phyloP scores from a whole-genome alignment of 2,113 vertebrate genomes.

The Neomonachus schauinslandi region DNA sequence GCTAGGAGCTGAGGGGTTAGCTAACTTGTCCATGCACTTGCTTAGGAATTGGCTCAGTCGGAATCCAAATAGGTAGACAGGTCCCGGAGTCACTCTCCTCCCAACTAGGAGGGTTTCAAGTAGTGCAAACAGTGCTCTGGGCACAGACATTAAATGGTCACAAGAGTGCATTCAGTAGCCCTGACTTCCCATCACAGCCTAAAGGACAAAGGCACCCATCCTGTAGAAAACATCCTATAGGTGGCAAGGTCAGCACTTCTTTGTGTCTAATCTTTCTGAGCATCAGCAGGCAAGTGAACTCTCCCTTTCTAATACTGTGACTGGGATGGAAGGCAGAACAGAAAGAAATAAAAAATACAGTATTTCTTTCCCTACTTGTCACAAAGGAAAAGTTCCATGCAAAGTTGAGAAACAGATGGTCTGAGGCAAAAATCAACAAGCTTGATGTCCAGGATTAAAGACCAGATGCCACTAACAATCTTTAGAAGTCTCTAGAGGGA shows the following conservation, averaged over 20 bases:
- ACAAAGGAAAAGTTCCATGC: not conserved
- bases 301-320: not conserved
- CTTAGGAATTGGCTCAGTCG: not conserved
- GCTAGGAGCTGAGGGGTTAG: not conserved
- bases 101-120: not conserved
- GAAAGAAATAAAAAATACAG: not conserved
- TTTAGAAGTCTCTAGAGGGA: not conserved
- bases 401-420: conserved; percentile 36
- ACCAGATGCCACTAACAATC: not conserved
- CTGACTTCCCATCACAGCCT: not conserved
- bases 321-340: not conserved
- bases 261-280: not conserved
- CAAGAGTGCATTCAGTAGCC: not conserved
- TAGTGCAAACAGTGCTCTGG: not conserved
- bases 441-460: conserved; percentile 36
- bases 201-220: not conserved
- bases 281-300: not conserved
- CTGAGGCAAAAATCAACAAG: conserved; percentile 40
- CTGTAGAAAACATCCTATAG: not conserved
- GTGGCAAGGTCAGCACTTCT: not conserved
- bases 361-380: not conserved
- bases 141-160: not conserved
- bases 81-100: not conserved
- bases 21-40: not conserved
- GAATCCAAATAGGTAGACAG: not conserved